Conservation (phyloP, 1,140 invertebrate genomes). For the Thaumetopoea pityocampa region DNA sequence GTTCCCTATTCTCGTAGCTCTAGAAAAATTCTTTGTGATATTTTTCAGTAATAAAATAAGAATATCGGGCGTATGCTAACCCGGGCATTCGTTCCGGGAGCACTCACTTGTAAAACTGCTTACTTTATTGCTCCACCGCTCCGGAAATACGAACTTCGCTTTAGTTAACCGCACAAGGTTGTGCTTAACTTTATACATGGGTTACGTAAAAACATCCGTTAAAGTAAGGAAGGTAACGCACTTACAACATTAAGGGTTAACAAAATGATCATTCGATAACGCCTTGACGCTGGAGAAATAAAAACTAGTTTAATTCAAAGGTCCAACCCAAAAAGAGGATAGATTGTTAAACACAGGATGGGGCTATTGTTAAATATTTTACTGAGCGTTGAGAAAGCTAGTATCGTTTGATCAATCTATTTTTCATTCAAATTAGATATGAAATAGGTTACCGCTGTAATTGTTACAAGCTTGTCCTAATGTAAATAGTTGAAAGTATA, state of each 20-base stretch:
- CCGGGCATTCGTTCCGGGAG: slow-evolving; percentile 32
- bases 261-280: slow-evolving; percentile 60
- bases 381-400: slow-evolving; percentile 49
- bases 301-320: slow-evolving; percentile 57
- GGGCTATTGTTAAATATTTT: slow-evolving; percentile 60
- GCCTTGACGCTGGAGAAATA: slow-evolving; percentile 45
- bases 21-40: slow-evolving; percentile 20
- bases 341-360: slow-evolving; percentile 47
- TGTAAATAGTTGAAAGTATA: slow-evolving; percentile 31
- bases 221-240: slow-evolving; percentile 40
- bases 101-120: slow-evolving; percentile 44
- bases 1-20: slow-evolving; percentile 10
- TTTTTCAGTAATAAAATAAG: slow-evolving; percentile 35
- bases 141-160: slow-evolving; percentile 31
- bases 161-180: slow-evolving; percentile 24
- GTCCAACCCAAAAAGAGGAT: slow-evolving; percentile 41
- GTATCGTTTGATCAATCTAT: slow-evolving; percentile 62
- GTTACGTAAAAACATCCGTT: slow-evolving; percentile 38
- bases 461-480: slow-evolving; percentile 47
- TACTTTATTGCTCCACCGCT: slow-evolving; percentile 41
- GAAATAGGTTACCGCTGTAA: slow-evolving; percentile 48
- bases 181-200: slow-evolving; percentile 24
- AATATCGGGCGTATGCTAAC: slow-evolving; percentile 37
- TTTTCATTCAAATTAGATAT: slow-evolving; percentile 61
- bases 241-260: slow-evolving; percentile 59